A percentile compares a stretch with the other conserved stretches of the same genome.
Conservation (phyloP, 2,113 vertebrate genomes). For the Mungos mungo region DNA sequence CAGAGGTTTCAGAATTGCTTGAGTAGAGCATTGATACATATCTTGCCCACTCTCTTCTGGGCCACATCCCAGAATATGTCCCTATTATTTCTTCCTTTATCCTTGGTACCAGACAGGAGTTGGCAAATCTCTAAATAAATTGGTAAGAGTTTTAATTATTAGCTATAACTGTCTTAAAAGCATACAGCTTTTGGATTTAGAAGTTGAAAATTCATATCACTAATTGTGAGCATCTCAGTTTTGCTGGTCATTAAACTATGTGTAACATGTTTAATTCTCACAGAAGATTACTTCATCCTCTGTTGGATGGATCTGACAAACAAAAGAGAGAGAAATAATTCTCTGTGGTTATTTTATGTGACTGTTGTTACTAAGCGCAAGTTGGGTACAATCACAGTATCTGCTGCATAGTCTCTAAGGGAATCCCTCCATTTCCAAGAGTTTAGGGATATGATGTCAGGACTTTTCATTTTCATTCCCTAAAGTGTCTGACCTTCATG, state of each 20-base stretch:
- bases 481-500: slow-evolving; percentile 76
- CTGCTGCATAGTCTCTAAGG: slow-evolving; percentile 64
- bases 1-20: neutral
- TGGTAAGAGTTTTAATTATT: neutral
- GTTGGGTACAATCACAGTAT: slow-evolving; percentile 68
- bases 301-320: slow-evolving; percentile 2
- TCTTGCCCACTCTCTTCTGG: neutral
- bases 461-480: slow-evolving; percentile 76
- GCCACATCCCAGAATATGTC: neutral
- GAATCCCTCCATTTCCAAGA: slow-evolving; percentile 60
- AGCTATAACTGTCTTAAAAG: neutral
- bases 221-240: neutral
- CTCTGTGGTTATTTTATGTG: slow-evolving; percentile 77
- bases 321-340: neutral
- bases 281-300: neutral
- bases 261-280: neutral
- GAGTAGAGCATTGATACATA: neutral
- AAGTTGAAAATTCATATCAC: neutral
- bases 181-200: neutral
- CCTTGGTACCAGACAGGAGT: neutral
- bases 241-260: neutral
- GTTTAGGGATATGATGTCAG: slow-evolving; percentile 68
- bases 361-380: slow-evolving; percentile 73
- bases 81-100: neutral
- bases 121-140: neutral